These are phyloP conservation scores for Meloidogyne exigua DNA, from an alignment of 1,140 invertebrate genomes.

Conservation along the genomic window DNA sequence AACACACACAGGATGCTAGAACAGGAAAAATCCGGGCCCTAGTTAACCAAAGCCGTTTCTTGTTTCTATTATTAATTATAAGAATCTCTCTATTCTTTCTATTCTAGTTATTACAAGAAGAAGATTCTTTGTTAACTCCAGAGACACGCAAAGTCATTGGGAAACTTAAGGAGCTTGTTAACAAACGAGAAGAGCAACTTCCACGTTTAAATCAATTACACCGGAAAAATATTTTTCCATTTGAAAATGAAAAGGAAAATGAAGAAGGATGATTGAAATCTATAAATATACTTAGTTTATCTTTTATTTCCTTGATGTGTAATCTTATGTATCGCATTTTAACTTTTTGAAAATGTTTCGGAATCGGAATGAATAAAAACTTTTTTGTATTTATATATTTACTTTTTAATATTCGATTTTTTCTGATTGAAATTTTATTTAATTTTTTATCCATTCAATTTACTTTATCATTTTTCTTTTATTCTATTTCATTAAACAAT, in stretches of 20 bases:
- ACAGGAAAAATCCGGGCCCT: too few species aligned
- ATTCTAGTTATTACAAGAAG: conserved; percentile 19
- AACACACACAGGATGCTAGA: too few species aligned
- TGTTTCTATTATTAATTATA: too few species aligned
- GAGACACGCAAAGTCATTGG: neutral
- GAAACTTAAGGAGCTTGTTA: conserved; percentile 6
- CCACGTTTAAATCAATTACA: neutral
- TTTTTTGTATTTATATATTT: too few species aligned
- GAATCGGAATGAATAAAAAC: too few species aligned
- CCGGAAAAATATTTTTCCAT: neutral
- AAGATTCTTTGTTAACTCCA: conserved; percentile 14
- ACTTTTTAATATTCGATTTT: too few species aligned
- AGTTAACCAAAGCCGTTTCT: too few species aligned
- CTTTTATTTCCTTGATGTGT: neutral
- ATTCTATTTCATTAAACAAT: neutral
- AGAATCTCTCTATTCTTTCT: neutral
- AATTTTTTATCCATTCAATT: too few species aligned
- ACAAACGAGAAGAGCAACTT: conserved; percentile 1
- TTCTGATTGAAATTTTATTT: too few species aligned
- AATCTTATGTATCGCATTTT: neutral
- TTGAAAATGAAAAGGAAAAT: neutral
- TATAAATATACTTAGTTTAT: too few species aligned
- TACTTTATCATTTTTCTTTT: too few species aligned
- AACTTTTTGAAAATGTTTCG: too few species aligned
- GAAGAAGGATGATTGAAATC: neutral